These are phyloP conservation scores for Enteromius thamalakanensis DNA, from an alignment of 2,797 vertebrate species.

Conservation along the genomic window DNA sequence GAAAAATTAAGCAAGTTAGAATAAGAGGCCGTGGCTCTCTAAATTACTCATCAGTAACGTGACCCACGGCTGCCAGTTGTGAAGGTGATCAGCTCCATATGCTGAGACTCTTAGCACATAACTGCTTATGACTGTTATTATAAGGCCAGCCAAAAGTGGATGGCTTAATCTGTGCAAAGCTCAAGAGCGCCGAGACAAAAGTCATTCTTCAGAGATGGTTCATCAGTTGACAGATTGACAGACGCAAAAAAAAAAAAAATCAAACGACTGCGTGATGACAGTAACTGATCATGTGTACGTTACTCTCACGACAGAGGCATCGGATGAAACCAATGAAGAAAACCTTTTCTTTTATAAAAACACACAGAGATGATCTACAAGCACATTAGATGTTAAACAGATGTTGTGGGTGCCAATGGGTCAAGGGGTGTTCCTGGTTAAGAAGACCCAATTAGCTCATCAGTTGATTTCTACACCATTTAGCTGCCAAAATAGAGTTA, in stretches of 20 bases:
- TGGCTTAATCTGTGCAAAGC: conserved; percentile 58
- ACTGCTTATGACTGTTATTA: conserved; percentile 75
- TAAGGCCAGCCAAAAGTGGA: conserved; percentile 67
- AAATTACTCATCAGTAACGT: conserved; percentile 77
- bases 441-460: not conserved
- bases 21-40: conserved; percentile 64
- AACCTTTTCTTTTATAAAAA: not conserved
- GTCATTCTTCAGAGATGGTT: conserved; percentile 60
- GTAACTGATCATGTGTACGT: not conserved
- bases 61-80: conserved; percentile 65
- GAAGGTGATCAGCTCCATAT: conserved; percentile 75
- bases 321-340: not conserved
- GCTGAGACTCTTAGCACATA: conserved; percentile 68
- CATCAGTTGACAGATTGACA: conserved; percentile 7
- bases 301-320: not conserved
- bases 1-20: conserved; percentile 48
- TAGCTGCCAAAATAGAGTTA: not conserved
- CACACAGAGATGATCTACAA: not conserved
- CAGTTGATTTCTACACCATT: not conserved
- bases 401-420: not conserved
- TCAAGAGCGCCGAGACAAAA: conserved; percentile 62
- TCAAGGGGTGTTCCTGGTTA: not conserved
- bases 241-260: not conserved
- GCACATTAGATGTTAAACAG: not conserved
- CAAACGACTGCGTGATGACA: not conserved